Evolutionary conservation across 2,113 vertebrate species (phyloP).

Genomic region (Clarias magur): DNA sequence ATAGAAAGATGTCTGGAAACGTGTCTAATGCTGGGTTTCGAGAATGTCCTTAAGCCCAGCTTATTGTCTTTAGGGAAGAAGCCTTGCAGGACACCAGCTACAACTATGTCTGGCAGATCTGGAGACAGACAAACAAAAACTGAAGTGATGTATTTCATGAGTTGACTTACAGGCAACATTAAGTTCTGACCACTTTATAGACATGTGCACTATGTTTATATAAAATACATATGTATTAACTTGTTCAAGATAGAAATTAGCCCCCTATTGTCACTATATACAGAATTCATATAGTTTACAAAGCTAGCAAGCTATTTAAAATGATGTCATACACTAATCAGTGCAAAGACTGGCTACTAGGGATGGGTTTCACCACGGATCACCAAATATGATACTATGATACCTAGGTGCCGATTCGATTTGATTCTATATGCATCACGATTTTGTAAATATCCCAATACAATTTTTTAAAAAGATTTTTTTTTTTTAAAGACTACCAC

Average conservation of each 20-base stretch:
- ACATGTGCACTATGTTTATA: not conserved
- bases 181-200: not conserved
- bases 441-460: no score
- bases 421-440: no score
- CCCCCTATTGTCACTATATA: not conserved
- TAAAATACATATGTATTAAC: not conserved
- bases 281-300: not conserved
- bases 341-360: not conserved
- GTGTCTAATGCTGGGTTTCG: constrained; percentile 37
- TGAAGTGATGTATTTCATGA: not conserved
- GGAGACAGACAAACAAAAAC: not conserved
- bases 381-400: no score
- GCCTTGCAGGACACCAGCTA: constrained; percentile 74
- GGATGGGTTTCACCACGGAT: no score
- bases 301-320: not conserved
- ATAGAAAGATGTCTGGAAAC: constrained; percentile 16
- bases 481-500: no score
- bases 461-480: no score
- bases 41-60: constrained; percentile 65
- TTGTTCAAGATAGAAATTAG: not conserved
- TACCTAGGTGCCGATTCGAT: no score
- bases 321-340: not conserved
- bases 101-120: constrained; percentile 73
- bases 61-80: constrained; percentile 69
- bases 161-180: not conserved